Percentiles rank a stretch among this genome's conserved stretches.
These are phyloP conservation scores for Periplaneta americana DNA, from an alignment of 1,140 invertebrate genomes.

Conservation along the genomic window DNA sequence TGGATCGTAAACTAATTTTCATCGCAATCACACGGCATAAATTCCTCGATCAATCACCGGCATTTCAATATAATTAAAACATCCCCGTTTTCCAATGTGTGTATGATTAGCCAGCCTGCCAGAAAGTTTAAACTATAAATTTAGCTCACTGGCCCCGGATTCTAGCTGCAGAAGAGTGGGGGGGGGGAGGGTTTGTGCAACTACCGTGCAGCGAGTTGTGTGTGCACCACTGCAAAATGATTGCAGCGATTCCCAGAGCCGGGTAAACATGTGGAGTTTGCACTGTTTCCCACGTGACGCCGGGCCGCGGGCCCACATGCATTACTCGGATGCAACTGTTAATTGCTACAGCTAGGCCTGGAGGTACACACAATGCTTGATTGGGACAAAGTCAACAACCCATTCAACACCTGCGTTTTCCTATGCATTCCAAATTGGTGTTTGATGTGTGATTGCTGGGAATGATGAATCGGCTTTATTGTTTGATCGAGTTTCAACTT, in stretches of 20 bases:
- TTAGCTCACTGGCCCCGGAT: background rate
- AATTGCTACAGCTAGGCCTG: background rate
- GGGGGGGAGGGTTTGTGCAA: background rate
- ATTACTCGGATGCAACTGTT: constrained; percentile 10
- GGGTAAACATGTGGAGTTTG: background rate
- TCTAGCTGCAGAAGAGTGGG: background rate
- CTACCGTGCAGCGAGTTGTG: background rate
- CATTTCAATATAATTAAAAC: background rate
- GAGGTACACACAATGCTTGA: constrained; percentile 4
- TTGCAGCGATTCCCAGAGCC: background rate
- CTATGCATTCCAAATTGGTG: constrained; percentile 17
- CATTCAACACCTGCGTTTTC: constrained; percentile 17
- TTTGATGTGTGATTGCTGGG: constrained; percentile 15
- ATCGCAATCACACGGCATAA: too few species aligned
- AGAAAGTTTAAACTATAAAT: background rate
- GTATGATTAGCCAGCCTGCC: background rate
- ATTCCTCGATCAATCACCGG: background rate
- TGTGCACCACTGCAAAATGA: background rate
- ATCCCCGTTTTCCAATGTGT: background rate
- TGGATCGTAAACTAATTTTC: background rate
- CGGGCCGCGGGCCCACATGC: background rate
- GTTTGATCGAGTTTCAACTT: constrained; percentile 15
- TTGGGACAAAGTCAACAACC: constrained; percentile 15
- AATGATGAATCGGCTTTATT: constrained; percentile 16
- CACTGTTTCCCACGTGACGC: background rate